These are phyloP conservation scores for Callipepla californica DNA, from an alignment of 2,113 vertebrate species.

Conservation along the genomic window DNA sequence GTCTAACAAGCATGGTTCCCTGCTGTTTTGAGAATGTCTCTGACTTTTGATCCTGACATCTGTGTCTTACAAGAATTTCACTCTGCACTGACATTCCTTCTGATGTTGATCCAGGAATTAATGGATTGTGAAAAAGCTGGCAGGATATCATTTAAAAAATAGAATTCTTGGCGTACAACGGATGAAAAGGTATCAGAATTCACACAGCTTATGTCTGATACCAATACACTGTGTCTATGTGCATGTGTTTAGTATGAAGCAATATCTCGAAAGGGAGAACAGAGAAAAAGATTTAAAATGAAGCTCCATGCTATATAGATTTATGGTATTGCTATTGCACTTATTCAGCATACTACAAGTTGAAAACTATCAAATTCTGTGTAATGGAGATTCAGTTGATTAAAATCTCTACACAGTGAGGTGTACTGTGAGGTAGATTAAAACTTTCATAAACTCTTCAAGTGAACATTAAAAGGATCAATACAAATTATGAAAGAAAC, in stretches of 20 bases:
- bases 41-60: constrained; percentile 99
- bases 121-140: constrained; percentile 96
- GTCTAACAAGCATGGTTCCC: constrained; percentile 88
- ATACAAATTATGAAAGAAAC: background rate
- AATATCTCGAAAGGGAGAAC: background rate
- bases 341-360: background rate
- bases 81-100: constrained; percentile 92
- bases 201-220: constrained; percentile 76
- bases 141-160: constrained; percentile 90
- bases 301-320: background rate
- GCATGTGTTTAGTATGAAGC: background rate
- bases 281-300: constrained; percentile 28
- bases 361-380: background rate
- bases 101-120: constrained; percentile 93
- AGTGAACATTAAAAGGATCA: background rate
- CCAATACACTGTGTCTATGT: constrained; percentile 35
- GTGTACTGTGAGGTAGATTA: background rate
- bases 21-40: constrained; percentile 90
- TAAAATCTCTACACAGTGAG: background rate
- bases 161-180: constrained; percentile 82
- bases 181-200: constrained; percentile 83
- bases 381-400: background rate
- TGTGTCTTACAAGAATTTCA: constrained; percentile 98
- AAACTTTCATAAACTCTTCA: background rate
- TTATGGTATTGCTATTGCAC: background rate